Conservation (phyloP, 2,797 vertebrate species). For the Chromobotia macracanthus region DNA sequence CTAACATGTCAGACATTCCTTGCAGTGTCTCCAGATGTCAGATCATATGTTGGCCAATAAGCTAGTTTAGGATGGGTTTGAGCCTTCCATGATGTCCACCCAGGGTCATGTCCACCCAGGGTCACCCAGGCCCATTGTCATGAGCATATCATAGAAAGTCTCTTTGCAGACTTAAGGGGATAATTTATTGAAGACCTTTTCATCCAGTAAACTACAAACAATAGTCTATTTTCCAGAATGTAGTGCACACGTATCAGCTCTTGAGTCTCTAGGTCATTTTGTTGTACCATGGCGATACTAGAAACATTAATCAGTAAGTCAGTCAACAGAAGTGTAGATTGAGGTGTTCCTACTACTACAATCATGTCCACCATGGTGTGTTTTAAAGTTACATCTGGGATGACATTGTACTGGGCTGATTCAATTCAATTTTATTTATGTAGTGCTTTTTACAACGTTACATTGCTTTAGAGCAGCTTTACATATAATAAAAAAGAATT, state of each 20-base stretch:
- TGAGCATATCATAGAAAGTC: neutral
- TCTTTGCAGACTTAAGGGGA: neutral
- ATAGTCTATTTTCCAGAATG: neutral
- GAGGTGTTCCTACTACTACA: neutral
- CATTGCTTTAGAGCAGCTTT: too few species aligned
- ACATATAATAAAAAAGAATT: too few species aligned
- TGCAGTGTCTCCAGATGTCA: neutral
- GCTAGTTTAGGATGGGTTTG: neutral
- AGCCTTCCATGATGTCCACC: neutral
- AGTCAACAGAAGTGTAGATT: neutral
- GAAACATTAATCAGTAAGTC: neutral
- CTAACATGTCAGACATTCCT: neutral
- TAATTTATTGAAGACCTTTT: neutral
- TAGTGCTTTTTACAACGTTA: too few species aligned
- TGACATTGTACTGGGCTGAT: neutral
- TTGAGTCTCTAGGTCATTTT: neutral
- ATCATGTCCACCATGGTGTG: neutral
- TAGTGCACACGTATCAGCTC: neutral
- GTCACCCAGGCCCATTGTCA: neutral
- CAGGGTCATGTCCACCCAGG: too few species aligned
- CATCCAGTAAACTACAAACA: neutral
- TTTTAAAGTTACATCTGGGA: neutral
- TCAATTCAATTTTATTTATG: neutral
- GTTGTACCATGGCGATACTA: neutral
- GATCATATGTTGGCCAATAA: neutral